Percentiles rank a stretch among this genome's conserved stretches.
phyloP scores from a whole-genome alignment of 2,797 vertebrate genomes.

The Spinus pinus region DNA sequence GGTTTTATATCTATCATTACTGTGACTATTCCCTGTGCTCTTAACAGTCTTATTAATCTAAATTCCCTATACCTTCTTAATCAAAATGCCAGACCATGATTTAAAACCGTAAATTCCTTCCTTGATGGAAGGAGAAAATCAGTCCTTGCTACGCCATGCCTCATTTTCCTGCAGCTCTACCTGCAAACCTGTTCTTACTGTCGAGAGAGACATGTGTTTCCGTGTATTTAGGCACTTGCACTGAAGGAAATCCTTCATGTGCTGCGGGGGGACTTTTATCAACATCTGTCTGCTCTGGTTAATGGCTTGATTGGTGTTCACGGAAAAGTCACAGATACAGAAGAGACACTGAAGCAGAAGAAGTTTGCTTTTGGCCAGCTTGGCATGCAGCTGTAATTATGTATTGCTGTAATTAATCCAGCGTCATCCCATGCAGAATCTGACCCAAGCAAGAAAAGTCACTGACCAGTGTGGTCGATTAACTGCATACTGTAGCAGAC shows the following conservation, averaged over 20 bases:
- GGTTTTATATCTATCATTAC: not conserved
- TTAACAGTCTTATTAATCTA: not conserved
- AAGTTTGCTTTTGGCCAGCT: not conserved
- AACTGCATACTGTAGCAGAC: not conserved
- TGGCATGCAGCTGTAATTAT: not conserved
- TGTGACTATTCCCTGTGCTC: not conserved
- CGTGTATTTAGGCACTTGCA: accelerated
- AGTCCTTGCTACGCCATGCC: not conserved
- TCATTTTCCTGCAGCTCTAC: not conserved
- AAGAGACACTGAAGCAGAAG: not conserved
- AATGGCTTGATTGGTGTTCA: not conserved
- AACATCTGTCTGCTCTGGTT: not conserved
- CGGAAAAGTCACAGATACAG: not conserved
- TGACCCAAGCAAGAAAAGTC: not conserved
- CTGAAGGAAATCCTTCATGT: not conserved
- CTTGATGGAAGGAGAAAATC: not conserved
- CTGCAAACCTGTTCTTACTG: not conserved
- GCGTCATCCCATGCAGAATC: not conserved
- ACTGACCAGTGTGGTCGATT: not conserved
- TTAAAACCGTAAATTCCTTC: not conserved
- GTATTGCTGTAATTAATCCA: not conserved
- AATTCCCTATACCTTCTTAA: not conserved
- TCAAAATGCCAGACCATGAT: not conserved
- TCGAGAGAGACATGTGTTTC: not conserved
- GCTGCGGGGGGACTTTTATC: not conserved